Base-by-base conservation (phyloP, 2,888 invertebrate genomes). In the Polydrusus pterygomalis region DNA sequence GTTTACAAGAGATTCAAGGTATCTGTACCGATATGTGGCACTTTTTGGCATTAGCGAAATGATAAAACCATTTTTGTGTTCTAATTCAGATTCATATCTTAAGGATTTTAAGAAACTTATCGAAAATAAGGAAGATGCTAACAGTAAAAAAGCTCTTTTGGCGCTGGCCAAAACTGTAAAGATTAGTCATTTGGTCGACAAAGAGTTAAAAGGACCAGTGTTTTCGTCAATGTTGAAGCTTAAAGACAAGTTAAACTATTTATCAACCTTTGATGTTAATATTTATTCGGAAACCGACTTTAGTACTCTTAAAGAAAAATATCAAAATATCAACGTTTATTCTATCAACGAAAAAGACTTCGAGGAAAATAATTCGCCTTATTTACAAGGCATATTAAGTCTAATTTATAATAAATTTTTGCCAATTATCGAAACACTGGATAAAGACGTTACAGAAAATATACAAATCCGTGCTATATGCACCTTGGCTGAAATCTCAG, bases 1-100 rank as follows among this genome's bases (percentile, higher is more conserved):
- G 62, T 85, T 84, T 47, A 75, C 82, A 0, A 83, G 82, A 65
- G 85, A 87, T 75, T 79, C 77, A 13, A 81, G 83, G 70, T 87
- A 87, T 77, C 79, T 86, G 15, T 84, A 83, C 58, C 81, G 87
- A 72, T 84, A 83, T 63, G 82, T 86, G 5, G 80, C 84, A 8
- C 76, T 87, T 18, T 87, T 85, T 74, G 83, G 85, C 20, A 85
- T 87, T 7, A 83, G 85, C 68, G 87, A 87, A 80, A 73, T 87
- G 18, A 81, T 87, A 9, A 69, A 75, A 3, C 86, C 87, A 5
- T 82, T 84, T n/a, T 74, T 86, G 30, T 78, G 69, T 64, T 74
- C 20, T 8, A 65, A 70, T 45, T 69, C 68, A 49, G 68, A 70
- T 6, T 78, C 74, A 34, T 83, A 81, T 75, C 71, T 84, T n/a